phyloP scores from a whole-genome alignment of 2,888 invertebrate genomes.

The Steromphala cineraria region DNA sequence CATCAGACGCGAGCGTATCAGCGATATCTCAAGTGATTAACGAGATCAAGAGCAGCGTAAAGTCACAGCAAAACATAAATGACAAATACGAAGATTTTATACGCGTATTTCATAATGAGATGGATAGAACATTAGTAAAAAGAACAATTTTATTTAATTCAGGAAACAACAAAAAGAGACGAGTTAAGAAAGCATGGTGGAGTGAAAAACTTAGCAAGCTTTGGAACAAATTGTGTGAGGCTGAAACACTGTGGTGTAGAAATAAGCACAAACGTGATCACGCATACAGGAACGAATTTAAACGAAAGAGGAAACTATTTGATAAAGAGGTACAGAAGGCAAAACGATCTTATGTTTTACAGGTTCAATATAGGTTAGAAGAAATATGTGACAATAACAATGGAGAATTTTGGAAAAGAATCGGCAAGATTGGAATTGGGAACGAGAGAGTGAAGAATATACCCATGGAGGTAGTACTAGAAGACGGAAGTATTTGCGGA shows the following conservation, averaged over 20 bases:
- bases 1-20: no score
- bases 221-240: conserved; percentile 4
- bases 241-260: not conserved
- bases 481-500: not conserved
- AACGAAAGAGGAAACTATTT: not conserved
- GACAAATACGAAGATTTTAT: not conserved
- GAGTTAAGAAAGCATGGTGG: no score
- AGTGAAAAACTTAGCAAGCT: not conserved
- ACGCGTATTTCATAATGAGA: not conserved
- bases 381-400: not conserved
- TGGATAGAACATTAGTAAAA: not conserved
- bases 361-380: not conserved
- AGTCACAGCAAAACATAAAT: no score
- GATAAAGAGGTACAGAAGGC: not conserved
- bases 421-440: not conserved
- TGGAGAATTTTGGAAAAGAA: not conserved
- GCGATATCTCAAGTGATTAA: no score
- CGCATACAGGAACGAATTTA: not conserved
- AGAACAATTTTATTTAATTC: not conserved
- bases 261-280: no score
- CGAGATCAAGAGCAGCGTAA: no score
- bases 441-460: not conserved
- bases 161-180: not conserved
- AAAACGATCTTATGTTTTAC: not conserved
- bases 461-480: not conserved